Percentiles rank a stretch among this genome's conserved stretches.
phyloP scores from a whole-genome alignment of 2,888 invertebrate genomes.

The Clostera curtula region DNA sequence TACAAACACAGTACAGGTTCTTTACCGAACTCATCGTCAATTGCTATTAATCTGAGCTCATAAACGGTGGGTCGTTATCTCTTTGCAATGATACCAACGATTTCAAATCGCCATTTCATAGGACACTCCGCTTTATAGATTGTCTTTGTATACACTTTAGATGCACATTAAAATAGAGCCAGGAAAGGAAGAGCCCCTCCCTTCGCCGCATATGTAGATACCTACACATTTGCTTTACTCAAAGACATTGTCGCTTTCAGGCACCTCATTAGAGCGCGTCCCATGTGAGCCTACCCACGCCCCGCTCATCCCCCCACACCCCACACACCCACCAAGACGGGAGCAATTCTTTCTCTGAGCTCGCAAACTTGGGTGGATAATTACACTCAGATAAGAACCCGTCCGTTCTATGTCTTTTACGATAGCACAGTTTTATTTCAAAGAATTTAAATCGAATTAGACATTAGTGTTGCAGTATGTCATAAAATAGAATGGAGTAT shows the following conservation, averaged over 20 bases:
- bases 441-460: conserved; percentile 17
- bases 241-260: conserved; percentile 76
- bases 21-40: no score
- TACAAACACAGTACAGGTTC: no score
- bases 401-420: conserved; percentile 42
- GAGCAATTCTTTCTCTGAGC: conserved; percentile 67
- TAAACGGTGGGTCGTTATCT: no score
- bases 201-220: conserved; percentile 63
- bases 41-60: no score
- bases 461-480: conserved; percentile 2
- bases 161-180: conserved; percentile 31
- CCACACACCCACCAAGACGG: conserved; percentile 39
- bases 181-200: conserved; percentile 51
- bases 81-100: no score
- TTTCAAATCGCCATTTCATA: no score
- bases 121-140: no score
- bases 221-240: conserved; percentile 72
- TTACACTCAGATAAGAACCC: conserved; percentile 67
- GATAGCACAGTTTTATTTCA: conserved; percentile 17
- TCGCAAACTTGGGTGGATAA: conserved; percentile 70
- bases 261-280: conserved; percentile 75
- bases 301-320: conserved; percentile 23
- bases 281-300: conserved; percentile 67
- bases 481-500: conserved; percentile 2
- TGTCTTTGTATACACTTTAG: conserved; percentile 33